Evolutionary conservation across 2,888 invertebrate species (phyloP), one percentile per base, ranked within the genome.

Genomic region (Heteromurus nitidus): DNA sequence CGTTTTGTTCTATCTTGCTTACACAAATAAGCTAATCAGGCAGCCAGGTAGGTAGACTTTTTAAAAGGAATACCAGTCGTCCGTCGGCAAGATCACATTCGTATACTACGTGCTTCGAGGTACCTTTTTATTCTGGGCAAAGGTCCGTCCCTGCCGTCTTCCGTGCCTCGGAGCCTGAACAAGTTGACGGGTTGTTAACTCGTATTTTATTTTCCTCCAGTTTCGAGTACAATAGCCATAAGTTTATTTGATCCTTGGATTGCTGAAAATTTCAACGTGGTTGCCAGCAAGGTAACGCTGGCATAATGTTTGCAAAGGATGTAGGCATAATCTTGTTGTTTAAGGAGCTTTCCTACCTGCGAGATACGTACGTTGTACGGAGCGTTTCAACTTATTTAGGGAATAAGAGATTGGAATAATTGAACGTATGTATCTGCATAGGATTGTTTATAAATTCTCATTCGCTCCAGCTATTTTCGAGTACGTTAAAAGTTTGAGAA

Each of bases 1-100:
- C 75, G 55, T n/a, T 67, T 75, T 75, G 75, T 75, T 74, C 53
- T 53, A 13, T 26, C n/a, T 26, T 64, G 31, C 69, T 74, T 80
- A 69, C 62, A 62, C 64, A 75, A 69, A 75, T 81, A 74, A 75
- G 70, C 75, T 75, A 81, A 81, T 72, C 75, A 76, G 76, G 28
- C 70, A 69, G 55, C 70, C 81, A 81, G 68, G 69, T 75, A 67
- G 75, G 62, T 67, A 50, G 76, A 76, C 76, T 76, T 69, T 67
- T 11, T 55, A 26, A 24, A 20, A 55, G 22, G n/a, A n/a, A 44
- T n/a, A 3, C 2, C n/a, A 44, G n/a, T 44, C 44, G n/a, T 44
- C 5, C n/a, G 2, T 16, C 1, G 28, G 11, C 11, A 22, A 16
- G 60, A 18, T 13, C 64, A 50, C 30, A 26, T 7, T 2, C 24